phyloP scores from a whole-genome alignment of 2,113 vertebrate genomes.

The Tiliqua scincoides region DNA sequence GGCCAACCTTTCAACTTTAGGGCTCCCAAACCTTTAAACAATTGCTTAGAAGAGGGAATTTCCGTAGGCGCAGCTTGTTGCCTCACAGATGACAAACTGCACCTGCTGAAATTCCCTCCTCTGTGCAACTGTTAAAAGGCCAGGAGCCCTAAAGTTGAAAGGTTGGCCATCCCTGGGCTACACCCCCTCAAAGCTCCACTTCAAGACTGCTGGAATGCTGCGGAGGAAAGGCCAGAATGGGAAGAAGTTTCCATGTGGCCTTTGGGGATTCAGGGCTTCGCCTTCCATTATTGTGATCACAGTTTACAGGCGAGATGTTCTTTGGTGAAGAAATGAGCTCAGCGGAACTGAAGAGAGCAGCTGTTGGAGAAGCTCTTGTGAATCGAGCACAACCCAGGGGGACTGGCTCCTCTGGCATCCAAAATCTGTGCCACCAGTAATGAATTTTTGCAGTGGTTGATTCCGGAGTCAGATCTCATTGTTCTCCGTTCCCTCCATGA shows the following conservation, averaged over 20 bases:
- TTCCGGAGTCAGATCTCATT: slow-evolving; percentile 45
- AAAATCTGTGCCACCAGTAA: slow-evolving; percentile 35
- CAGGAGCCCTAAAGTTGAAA: no score
- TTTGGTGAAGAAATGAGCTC: background rate
- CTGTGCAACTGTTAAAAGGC: no score
- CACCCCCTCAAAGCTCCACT: background rate
- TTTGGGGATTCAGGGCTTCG: background rate
- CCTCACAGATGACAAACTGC: no score
- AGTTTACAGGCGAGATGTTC: background rate
- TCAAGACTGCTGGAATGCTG: background rate
- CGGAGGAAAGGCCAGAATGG: slow-evolving; percentile 3
- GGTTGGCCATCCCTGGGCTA: no score
- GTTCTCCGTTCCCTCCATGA: slow-evolving; percentile 15
- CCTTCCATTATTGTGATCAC: slow-evolving; percentile 7
- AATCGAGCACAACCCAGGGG: background rate
- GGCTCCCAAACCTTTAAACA: no score
- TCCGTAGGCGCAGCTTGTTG: no score
- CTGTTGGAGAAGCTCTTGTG: background rate
- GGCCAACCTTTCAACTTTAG: no score
- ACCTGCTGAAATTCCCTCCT: no score
- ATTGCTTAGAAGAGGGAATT: no score
- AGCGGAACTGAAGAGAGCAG: background rate
- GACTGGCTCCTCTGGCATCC: background rate
- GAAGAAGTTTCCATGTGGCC: slow-evolving; percentile 12
- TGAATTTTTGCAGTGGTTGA: slow-evolving; percentile 40